Conservation (phyloP, 2,888 invertebrate species). For the Pollenia angustigena region DNA sequence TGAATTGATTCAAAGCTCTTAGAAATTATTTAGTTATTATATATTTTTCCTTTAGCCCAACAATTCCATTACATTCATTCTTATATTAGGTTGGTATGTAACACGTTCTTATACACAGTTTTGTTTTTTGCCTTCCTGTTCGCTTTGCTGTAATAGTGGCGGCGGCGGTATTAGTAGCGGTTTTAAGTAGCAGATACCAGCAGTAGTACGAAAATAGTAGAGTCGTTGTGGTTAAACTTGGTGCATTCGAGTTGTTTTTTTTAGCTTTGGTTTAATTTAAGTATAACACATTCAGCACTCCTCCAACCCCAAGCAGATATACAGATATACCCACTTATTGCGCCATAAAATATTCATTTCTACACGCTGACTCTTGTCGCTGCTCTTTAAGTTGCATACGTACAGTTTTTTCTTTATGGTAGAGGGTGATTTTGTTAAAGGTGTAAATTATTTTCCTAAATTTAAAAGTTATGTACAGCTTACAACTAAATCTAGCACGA, state of each 20-base stretch:
- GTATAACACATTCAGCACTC: constrained; percentile 30
- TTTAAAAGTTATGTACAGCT: too few relatives aligned
- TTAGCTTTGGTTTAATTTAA: constrained; percentile 41
- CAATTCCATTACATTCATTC: background rate
- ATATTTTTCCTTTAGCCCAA: background rate
- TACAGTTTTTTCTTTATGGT: background rate
- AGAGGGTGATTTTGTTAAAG: constrained; percentile 19
- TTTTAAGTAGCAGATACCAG: constrained; percentile 28
- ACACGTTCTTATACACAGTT: background rate
- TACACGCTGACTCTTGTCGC: constrained; percentile 11
- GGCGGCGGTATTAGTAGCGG: constrained; percentile 18
- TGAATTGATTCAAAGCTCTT: too few relatives aligned
- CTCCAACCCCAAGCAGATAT: constrained; percentile 1
- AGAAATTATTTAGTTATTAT: background rate
- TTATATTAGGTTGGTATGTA: background rate
- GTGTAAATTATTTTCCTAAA: background rate
- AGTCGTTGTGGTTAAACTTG: constrained; percentile 40
- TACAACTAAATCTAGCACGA: too few relatives aligned
- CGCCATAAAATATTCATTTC: constrained; percentile 30
- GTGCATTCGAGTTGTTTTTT: constrained; percentile 27
- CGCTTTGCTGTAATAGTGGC: background rate
- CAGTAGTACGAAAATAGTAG: background rate
- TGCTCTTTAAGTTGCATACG: constrained; percentile 19
- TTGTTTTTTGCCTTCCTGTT: background rate
- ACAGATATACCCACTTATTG: constrained; percentile 1